Conservation (phyloP, 2,113 vertebrate species). For the Ageneiosus marmoratus region DNA sequence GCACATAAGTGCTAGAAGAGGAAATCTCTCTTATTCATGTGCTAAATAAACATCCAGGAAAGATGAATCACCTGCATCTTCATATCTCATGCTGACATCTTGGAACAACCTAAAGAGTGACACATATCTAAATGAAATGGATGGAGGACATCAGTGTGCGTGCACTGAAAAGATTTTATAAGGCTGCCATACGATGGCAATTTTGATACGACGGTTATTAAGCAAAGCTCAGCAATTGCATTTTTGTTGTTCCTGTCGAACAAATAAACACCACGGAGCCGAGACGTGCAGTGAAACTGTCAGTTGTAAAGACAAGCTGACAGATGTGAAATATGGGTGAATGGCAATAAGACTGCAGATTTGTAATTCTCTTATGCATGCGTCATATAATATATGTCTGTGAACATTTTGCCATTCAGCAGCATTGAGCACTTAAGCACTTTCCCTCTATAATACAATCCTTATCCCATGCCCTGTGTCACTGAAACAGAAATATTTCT, state of each 20-base stretch:
- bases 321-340: conserved; percentile 2
- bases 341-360: conserved; percentile 24
- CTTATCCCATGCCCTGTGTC: neutral
- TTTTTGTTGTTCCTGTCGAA: conserved; percentile 8
- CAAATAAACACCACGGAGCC: conserved; percentile 18
- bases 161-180: neutral
- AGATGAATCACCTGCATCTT: conserved; percentile 55
- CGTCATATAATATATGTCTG: neutral
- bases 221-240: conserved; percentile 26
- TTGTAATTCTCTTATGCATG: neutral
- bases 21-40: conserved; percentile 58
- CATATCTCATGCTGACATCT: conserved; percentile 50
- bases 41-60: conserved; percentile 55
- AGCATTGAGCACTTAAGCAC: neutral
- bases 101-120: conserved; percentile 46
- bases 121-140: conserved; percentile 48
- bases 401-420: neutral
- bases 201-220: conserved; percentile 14
- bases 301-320: conserved; percentile 7
- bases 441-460: neutral
- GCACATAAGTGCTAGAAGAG: conserved; percentile 39
- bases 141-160: neutral
- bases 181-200: neutral
- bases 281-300: conserved; percentile 8
- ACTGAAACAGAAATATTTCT: neutral